These are phyloP conservation scores for Magallana ariakensis DNA, from an alignment of 1,140 invertebrate species.

Conservation along the genomic window DNA sequence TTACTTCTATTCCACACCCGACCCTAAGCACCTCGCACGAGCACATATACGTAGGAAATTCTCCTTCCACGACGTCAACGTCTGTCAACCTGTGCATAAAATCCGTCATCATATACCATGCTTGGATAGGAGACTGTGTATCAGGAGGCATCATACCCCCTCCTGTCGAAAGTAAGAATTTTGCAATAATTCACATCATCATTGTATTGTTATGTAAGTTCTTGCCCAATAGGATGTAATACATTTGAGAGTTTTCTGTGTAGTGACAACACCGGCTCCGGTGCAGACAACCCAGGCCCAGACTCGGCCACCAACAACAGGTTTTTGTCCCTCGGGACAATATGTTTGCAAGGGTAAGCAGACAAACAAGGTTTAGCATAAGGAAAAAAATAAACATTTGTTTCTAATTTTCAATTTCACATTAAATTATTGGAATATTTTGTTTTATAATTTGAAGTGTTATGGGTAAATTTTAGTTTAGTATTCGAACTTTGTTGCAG, in stretches of 20 bases:
- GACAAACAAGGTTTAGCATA: background rate
- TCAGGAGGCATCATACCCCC: slow-evolving; percentile 48
- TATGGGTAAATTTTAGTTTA: too few species aligned
- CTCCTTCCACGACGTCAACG: background rate
- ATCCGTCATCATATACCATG: slow-evolving; percentile 51
- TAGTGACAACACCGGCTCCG: background rate
- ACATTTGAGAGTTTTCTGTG: background rate
- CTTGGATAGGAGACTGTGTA: slow-evolving; percentile 50
- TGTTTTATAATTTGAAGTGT: too few species aligned
- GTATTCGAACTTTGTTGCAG: too few species aligned
- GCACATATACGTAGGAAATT: slow-evolving; percentile 53
- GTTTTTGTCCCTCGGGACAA: slow-evolving; percentile 1
- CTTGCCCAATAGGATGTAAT: too few species aligned
- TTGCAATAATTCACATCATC: background rate
- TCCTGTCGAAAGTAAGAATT: slow-evolving; percentile 46
- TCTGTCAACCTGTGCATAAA: slow-evolving; percentile 45
- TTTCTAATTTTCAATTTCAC: too few species aligned
- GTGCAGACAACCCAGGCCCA: background rate
- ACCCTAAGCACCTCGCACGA: background rate
- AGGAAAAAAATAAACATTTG: too few species aligned
- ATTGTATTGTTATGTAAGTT: too few species aligned
- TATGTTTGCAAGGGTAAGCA: background rate
- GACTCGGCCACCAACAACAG: background rate
- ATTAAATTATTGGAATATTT: too few species aligned
- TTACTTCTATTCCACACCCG: slow-evolving; percentile 46